phyloP scores from a whole-genome alignment of 1,140 invertebrate genomes.

The Drosophila mayri region DNA sequence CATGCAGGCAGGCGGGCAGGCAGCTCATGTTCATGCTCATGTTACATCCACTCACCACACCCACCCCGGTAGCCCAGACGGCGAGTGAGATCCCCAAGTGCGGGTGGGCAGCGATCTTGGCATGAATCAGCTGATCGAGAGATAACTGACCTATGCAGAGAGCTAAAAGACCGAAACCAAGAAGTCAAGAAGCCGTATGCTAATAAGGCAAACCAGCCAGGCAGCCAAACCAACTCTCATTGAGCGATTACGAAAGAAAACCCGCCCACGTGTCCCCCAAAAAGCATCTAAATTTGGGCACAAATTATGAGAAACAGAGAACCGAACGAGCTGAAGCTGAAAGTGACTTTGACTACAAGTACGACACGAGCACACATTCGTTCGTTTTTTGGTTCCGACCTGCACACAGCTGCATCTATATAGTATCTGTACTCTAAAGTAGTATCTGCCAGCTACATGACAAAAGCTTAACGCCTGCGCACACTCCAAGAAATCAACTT shows the following conservation, averaged over 20 bases:
- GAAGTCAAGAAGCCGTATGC: conserved; percentile 64
- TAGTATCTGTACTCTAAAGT: conserved; percentile 1
- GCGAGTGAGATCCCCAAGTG: conserved; percentile 29
- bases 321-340: conserved; percentile 69
- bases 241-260: conserved; percentile 64
- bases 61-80: conserved; percentile 30
- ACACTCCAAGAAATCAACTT: conserved; percentile 62
- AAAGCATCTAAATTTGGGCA: conserved; percentile 76
- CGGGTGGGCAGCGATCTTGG: conserved; percentile 62
- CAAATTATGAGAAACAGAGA: conserved; percentile 75
- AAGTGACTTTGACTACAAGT: conserved; percentile 82
- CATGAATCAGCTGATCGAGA: conserved; percentile 64
- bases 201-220: conserved; percentile 63
- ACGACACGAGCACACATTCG: conserved; percentile 34
- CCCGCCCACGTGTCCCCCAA: conserved; percentile 66
- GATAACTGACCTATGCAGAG: conserved; percentile 77
- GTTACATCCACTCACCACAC: conserved; percentile 68
- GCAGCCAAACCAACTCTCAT: conserved; percentile 36
- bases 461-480: conserved; percentile 75
- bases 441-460: conserved; percentile 24
- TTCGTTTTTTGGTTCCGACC: conserved; percentile 27
- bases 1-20: conserved; percentile 53
- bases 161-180: conserved; percentile 26
- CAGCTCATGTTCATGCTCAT: conserved; percentile 52
- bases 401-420: conserved; percentile 32